Evolutionary conservation across 2,797 vertebrate species (phyloP).

Genomic region (Chelonia mydas): DNA sequence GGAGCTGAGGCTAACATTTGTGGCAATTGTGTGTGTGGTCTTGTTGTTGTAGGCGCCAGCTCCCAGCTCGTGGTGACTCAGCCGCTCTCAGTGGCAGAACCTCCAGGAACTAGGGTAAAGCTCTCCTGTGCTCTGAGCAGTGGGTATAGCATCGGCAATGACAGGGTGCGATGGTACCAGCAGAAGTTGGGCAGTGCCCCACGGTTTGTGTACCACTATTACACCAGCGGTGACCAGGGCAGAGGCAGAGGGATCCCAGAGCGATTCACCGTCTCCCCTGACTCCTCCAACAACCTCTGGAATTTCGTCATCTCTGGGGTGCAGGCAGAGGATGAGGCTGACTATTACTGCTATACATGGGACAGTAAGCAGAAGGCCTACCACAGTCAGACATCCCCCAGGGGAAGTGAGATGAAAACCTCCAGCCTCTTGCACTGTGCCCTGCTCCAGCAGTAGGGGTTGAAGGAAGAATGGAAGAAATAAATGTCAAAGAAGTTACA

Average conservation of each 20-base stretch:
- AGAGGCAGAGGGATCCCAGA: neutral
- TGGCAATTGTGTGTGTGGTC: neutral
- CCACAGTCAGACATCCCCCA: neutral
- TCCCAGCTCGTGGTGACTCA: neutral
- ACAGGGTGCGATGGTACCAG: neutral
- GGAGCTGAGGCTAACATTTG: neutral
- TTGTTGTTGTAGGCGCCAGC: neutral
- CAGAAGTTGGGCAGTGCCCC: neutral
- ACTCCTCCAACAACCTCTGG: neutral
- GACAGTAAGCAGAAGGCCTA: neutral
- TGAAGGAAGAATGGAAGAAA: neutral
- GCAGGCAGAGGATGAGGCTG: conserved; percentile 11
- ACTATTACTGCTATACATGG: conserved; percentile 27
- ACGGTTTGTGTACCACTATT: conserved; percentile 6
- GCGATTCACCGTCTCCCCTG: conserved; percentile 16
- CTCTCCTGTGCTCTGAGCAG: neutral
- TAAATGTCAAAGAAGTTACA: neutral
- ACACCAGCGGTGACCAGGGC: neutral
- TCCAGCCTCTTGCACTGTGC: neutral
- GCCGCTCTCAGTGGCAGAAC: neutral
- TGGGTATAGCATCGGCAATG: neutral
- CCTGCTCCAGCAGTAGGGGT: neutral
- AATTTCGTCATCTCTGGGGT: conserved; percentile 14
- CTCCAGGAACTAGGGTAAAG: neutral
- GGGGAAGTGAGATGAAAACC: neutral